phyloP scores from a whole-genome alignment of 2,113 vertebrate genomes.

The Phyllopteryx taeniolatus region DNA sequence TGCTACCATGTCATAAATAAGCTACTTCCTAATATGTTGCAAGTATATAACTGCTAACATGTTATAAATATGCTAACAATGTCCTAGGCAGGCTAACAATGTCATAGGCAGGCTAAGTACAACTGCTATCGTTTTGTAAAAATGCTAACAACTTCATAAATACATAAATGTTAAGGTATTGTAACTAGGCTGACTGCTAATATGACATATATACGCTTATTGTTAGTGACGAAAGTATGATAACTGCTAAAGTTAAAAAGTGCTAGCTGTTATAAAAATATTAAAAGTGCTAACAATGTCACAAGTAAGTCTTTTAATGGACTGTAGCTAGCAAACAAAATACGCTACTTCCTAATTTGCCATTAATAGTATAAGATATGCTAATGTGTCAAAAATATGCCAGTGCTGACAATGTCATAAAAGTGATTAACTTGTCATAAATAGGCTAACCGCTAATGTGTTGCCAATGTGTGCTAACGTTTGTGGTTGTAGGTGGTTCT shows the following conservation, averaged over 20 bases:
- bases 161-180: neutral
- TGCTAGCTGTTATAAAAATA: neutral
- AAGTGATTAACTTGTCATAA: neutral
- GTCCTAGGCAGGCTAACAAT: neutral
- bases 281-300: neutral
- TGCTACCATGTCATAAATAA: neutral
- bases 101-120: too few species aligned
- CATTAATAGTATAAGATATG: neutral
- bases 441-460: neutral
- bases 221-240: neutral
- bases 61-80: neutral
- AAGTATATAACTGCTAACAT: neutral
- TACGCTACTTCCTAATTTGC: neutral
- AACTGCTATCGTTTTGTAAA: neutral
- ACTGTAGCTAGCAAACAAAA: too few species aligned
- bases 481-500: constrained; percentile 82
- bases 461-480: neutral
- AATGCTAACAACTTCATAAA: too few species aligned
- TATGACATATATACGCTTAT: neutral
- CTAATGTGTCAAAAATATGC: neutral
- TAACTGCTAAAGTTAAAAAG: neutral
- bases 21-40: neutral
- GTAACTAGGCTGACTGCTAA: neutral
- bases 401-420: neutral
- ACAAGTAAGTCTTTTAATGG: too few species aligned